phyloP scores from a whole-genome alignment of 2,888 invertebrate species.

The Aporophyla lueneburgensis region DNA sequence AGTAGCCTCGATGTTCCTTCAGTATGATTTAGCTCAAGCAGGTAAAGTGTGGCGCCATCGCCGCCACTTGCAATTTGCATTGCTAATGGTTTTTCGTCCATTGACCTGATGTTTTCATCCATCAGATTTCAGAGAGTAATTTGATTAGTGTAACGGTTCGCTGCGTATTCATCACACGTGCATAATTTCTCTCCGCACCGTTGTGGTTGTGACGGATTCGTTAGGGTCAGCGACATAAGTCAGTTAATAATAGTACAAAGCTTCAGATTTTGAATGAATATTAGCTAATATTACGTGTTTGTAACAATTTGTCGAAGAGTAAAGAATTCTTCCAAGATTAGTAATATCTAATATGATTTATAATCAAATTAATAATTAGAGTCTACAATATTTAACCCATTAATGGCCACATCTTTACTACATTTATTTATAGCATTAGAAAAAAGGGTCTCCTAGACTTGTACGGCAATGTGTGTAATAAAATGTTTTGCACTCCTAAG shows the following conservation, averaged over 20 bases:
- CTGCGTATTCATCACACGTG: constrained; percentile 6
- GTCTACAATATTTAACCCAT: not conserved
- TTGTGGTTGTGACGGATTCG: constrained; percentile 3
- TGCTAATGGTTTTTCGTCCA: not conserved
- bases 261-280: not conserved
- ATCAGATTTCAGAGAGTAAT: constrained; percentile 11
- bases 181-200: not conserved
- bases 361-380: not conserved
- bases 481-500: no score
- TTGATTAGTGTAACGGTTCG: not conserved
- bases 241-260: not conserved
- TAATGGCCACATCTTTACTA: no score
- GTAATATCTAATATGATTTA: not conserved
- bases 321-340: not conserved
- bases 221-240: constrained; percentile 6
- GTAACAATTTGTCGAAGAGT: not conserved
- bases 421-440: no score
- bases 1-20: constrained; percentile 16
- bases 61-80: not conserved
- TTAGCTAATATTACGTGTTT: not conserved
- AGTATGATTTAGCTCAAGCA: constrained; percentile 16
- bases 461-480: no score
- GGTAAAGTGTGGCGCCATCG: constrained; percentile 26
- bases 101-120: not conserved
- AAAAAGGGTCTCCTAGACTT: no score